Conservation (phyloP, 2,888 invertebrate species). For the Alviniconcha strummeri region DNA sequence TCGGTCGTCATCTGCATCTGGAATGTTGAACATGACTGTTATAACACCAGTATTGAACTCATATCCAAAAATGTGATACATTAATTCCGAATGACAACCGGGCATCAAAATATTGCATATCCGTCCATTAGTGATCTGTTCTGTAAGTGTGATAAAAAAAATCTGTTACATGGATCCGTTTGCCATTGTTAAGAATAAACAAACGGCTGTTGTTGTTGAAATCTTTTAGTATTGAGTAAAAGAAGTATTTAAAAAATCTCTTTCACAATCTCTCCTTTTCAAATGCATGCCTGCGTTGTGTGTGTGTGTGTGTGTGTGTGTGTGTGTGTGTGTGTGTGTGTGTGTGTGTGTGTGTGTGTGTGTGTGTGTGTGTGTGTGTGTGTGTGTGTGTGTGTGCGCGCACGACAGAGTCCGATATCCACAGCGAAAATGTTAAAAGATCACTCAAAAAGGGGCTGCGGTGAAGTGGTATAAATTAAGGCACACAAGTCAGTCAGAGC, state of each 20-base stretch:
- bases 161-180: too few species aligned
- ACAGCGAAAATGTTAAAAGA: neutral
- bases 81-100: neutral
- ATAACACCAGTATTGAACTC: neutral
- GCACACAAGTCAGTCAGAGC: too few species aligned
- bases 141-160: too few species aligned
- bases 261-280: too few species aligned
- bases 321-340: neutral
- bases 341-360: neutral
- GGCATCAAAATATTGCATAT: neutral
- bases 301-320: neutral
- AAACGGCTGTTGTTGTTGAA: neutral
- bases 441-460: neutral
- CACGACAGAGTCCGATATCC: neutral
- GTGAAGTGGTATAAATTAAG: neutral
- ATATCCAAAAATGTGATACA: neutral
- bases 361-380: neutral
- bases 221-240: neutral
- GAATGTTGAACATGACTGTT: neutral
- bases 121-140: neutral
- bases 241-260: neutral
- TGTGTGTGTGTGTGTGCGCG: constrained; percentile 5
- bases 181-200: too few species aligned
- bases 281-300: too few species aligned
- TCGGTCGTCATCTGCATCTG: neutral